phyloP scores from a whole-genome alignment of 1,140 invertebrate genomes.

The Ptiloglossa arizonensis region DNA sequence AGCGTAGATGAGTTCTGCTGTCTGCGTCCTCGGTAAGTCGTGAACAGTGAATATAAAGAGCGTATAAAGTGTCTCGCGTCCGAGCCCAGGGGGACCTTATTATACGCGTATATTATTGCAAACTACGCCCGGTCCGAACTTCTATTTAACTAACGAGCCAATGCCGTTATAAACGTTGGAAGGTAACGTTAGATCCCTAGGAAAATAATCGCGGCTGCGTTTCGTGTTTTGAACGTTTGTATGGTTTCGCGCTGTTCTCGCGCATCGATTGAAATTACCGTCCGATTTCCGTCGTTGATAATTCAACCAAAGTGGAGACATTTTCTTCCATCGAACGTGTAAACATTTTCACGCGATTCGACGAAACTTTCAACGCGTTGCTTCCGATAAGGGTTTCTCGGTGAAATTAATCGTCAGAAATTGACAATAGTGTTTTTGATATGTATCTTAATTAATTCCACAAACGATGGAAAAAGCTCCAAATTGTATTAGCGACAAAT shows the following conservation, averaged over 20 bases:
- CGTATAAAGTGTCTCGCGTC: constrained; percentile 40
- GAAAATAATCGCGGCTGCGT: constrained; percentile 6
- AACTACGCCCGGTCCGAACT: not conserved
- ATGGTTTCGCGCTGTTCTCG: not conserved
- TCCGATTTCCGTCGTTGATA: not conserved
- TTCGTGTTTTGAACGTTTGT: constrained; percentile 16
- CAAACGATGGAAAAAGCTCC: too few relatives aligned
- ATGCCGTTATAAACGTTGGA: constrained; percentile 40
- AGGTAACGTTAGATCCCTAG: not conserved
- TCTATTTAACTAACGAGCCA: constrained; percentile 44
- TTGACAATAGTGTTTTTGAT: too few relatives aligned
- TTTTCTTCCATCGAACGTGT: too few relatives aligned
- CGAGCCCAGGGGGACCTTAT: constrained; percentile 4
- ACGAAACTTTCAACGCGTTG: too few relatives aligned
- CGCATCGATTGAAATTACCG: not conserved
- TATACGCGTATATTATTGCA: constrained; percentile 17
- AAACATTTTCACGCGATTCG: too few relatives aligned
- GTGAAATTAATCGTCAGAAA: too few relatives aligned
- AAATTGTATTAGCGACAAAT: too few relatives aligned
- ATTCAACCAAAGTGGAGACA: too few relatives aligned
- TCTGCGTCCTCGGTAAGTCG: constrained; percentile 73
- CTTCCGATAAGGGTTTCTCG: too few relatives aligned
- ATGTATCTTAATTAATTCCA: too few relatives aligned
- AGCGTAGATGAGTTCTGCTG: constrained; percentile 77
- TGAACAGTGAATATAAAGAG: constrained; percentile 31